phyloP scores from a whole-genome alignment of 2,797 vertebrate genomes.

The Toxotes lorentzi region DNA sequence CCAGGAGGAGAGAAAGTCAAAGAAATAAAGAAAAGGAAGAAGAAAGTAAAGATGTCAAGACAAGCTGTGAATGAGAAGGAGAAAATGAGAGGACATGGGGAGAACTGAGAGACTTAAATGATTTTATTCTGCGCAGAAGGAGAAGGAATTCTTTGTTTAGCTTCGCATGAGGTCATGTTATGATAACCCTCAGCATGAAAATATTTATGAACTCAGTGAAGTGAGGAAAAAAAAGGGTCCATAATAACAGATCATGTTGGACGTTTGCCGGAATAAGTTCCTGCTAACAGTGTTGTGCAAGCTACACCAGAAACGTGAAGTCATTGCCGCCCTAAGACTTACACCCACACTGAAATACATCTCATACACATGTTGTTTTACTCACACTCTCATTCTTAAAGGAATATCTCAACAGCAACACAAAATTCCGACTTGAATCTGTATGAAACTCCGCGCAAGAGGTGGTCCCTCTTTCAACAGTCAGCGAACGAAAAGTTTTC shows the following conservation, averaged over 20 bases:
- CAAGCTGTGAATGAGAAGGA: constrained; percentile 19
- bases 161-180: constrained; percentile 77
- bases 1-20: constrained; percentile 17
- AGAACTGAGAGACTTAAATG: constrained; percentile 2
- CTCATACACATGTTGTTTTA: constrained; percentile 46
- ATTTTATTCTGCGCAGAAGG: constrained; percentile 53
- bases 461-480: constrained; percentile 57
- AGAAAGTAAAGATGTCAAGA: constrained; percentile 1
- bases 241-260: constrained; percentile 69
- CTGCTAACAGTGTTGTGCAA: constrained; percentile 67
- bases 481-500: constrained; percentile 32
- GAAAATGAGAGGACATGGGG: not conserved
- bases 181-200: constrained; percentile 83
- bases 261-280: constrained; percentile 57
- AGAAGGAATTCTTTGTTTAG: constrained; percentile 79
- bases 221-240: constrained; percentile 49
- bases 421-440: constrained; percentile 33
- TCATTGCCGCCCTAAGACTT: constrained; percentile 49
- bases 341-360: constrained; percentile 37
- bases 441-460: constrained; percentile 30
- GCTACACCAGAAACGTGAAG: constrained; percentile 59
- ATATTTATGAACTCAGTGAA: constrained; percentile 78
- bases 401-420: constrained; percentile 28
- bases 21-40: constrained; percentile 21
- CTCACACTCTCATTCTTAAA: constrained; percentile 42